Base-by-base conservation (phyloP, 2,797 vertebrate species). In the Epinephelus coioides region DNA sequence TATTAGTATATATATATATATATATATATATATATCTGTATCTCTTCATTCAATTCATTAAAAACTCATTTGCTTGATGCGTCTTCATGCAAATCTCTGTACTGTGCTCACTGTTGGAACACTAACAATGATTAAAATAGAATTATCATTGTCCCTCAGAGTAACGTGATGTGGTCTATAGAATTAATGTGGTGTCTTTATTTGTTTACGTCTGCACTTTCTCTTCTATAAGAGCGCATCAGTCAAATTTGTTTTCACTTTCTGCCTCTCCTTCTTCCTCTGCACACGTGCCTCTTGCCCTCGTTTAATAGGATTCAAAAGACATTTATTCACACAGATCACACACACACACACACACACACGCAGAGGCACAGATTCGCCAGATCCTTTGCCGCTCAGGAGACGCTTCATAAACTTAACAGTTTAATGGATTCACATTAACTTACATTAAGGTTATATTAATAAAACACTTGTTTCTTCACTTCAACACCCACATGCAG, bases 51-150 rank as follows among this genome's bases (percentile, higher is more conserved):
- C 18, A 76, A 49, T 88, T 78, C 23, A 85, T 89, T 84, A 23
- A 79, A 70, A 82, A 73, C 51, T 69, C 40, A 79, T 89, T 89
- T 82, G 63, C 73, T 73, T 78, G 59, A 86, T 83, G 77, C 64
- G 61, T 79, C 65, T 64, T 68, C 19, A 46, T 71, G 65, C 78
- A 86, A 84, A 81, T 76, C 72, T 69, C 71, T 65, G 46, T 12
- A 53, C 57, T 73, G 69, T 64, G 46, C 72, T 79, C 40, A 62
- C 55, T 62, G 78, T 27, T 63, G 59, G 66, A 88, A 77, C 78
- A 80, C 65, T 79, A 83, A 61, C 57, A 62, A 46, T 72, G 65
- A 87, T 86, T 82, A 67, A 59, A 85, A 68, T n/a, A n/a, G 27
- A 89, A 65, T 81, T 74, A 82, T 82, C 72, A 80, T 73, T 63